Percentiles rank a stretch among this genome's conserved stretches.
phyloP scores from a whole-genome alignment of 2,797 vertebrate species.

The Phoxinus dragarum region DNA sequence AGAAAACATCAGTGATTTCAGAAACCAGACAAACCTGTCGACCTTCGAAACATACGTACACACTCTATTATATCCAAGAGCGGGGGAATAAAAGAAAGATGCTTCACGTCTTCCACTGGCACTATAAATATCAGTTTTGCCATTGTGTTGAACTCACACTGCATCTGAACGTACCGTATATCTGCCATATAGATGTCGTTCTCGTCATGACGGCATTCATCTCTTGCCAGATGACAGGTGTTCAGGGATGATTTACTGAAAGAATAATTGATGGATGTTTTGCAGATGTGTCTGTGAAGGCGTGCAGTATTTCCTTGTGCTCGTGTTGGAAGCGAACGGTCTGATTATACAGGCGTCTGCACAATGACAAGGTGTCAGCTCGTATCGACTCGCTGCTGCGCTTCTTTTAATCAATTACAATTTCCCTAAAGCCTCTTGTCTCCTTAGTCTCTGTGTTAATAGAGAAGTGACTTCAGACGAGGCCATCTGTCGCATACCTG shows the following conservation, averaged over 20 bases:
- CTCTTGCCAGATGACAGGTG: constrained; percentile 8
- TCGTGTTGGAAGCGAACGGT: neutral
- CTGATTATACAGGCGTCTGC: constrained; percentile 37
- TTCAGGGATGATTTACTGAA: neutral
- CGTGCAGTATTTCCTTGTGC: constrained; percentile 7
- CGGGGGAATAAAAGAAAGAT: neutral
- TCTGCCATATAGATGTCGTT: neutral
- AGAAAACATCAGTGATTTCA: constrained; percentile 1
- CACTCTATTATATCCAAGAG: neutral
- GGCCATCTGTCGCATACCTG: constrained; percentile 66
- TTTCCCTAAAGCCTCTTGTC: constrained; percentile 49
- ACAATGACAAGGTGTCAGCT: constrained; percentile 50
- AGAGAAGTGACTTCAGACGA: constrained; percentile 56
- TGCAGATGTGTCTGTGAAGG: constrained; percentile 24
- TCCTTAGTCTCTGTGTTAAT: constrained; percentile 52
- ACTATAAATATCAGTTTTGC: neutral
- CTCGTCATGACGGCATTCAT: neutral
- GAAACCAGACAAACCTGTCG: neutral
- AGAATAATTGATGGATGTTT: constrained; percentile 9
- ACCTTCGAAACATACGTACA: neutral
- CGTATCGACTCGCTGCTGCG: constrained; percentile 36
- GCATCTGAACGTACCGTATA: neutral
- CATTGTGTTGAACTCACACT: constrained; percentile 7
- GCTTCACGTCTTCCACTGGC: neutral
- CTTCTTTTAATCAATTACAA: constrained; percentile 53